phyloP scores from a whole-genome alignment of 2,797 vertebrate species.

The Gouania willdenowi region DNA sequence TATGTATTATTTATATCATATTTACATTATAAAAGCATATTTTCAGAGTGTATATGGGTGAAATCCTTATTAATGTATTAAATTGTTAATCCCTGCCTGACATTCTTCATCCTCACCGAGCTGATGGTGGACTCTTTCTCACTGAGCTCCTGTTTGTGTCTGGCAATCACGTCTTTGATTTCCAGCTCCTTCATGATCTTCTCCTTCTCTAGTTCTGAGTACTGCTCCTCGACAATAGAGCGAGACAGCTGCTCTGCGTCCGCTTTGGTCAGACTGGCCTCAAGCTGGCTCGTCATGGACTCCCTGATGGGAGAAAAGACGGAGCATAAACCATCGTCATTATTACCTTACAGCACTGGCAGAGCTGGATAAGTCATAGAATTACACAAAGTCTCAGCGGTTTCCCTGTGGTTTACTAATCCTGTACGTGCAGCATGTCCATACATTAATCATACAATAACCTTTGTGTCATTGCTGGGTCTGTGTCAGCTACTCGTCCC shows the following conservation, averaged over 20 bases:
- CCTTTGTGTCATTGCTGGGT: conserved; percentile 3
- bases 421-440: not conserved
- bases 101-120: too few relatives aligned
- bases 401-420: not conserved
- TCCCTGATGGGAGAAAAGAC: conserved; percentile 78
- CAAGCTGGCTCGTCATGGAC: conserved; percentile 87
- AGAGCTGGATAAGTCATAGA: not conserved
- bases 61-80: too few relatives aligned
- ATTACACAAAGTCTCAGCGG: not conserved
- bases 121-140: conserved; percentile 94
- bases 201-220: conserved; percentile 93
- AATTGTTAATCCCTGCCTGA: too few relatives aligned
- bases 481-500: not conserved
- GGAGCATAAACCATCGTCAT: not conserved
- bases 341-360: not conserved
- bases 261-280: conserved; percentile 89
- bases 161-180: conserved; percentile 94
- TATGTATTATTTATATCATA: too few relatives aligned
- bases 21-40: too few relatives aligned
- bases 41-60: too few relatives aligned
- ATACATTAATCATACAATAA: conserved; percentile 3
- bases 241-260: conserved; percentile 94
- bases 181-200: conserved; percentile 99
- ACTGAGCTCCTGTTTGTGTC: conserved; percentile 88
- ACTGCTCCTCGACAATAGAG: conserved; percentile 94